phyloP scores from a whole-genome alignment of 1,140 invertebrate species.

The Holcopasites calliopsidis region DNA sequence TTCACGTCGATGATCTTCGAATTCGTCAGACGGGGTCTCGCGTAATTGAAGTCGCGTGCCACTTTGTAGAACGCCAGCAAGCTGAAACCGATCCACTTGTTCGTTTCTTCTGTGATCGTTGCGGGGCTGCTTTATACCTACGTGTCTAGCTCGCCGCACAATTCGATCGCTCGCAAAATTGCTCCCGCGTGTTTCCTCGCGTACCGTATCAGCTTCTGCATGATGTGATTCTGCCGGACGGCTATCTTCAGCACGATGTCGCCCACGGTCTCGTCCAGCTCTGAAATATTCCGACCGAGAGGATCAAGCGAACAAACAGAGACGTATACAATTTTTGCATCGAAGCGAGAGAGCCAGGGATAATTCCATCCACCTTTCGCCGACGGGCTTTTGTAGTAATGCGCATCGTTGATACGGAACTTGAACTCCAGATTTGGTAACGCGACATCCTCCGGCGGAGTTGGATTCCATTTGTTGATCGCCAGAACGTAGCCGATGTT shows the following conservation, averaged over 20 bases:
- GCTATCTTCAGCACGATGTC: slow-evolving; percentile 88
- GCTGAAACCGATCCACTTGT: slow-evolving; percentile 75
- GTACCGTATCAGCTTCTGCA: slow-evolving; percentile 84
- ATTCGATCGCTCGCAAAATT: slow-evolving; percentile 83
- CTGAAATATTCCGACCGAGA: slow-evolving; percentile 77
- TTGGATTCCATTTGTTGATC: slow-evolving; percentile 83
- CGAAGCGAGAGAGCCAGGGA: too few species aligned
- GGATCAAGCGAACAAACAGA: background rate
- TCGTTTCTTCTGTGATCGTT: background rate
- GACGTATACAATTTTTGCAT: too few species aligned
- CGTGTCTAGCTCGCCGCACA: slow-evolving; percentile 88
- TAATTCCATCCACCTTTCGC: slow-evolving; percentile 90
- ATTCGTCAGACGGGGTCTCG: slow-evolving; percentile 83
- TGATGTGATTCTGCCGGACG: slow-evolving; percentile 87
- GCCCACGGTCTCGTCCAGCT: slow-evolving; percentile 87
- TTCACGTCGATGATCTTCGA: slow-evolving; percentile 82
- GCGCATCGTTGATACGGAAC: slow-evolving; percentile 84
- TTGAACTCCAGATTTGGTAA: slow-evolving; percentile 86
- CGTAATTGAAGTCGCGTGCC: slow-evolving; percentile 86
- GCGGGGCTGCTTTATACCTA: slow-evolving; percentile 67
- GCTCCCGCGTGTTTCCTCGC: slow-evolving; percentile 83
- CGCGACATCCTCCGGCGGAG: slow-evolving; percentile 79
- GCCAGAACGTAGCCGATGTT: slow-evolving; percentile 90
- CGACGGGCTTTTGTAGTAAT: slow-evolving; percentile 87
- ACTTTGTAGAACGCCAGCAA: slow-evolving; percentile 86